Evolutionary conservation across 92 coral and sea anemone genomes (phyloP).

Genomic region (Porites rus): DNA sequence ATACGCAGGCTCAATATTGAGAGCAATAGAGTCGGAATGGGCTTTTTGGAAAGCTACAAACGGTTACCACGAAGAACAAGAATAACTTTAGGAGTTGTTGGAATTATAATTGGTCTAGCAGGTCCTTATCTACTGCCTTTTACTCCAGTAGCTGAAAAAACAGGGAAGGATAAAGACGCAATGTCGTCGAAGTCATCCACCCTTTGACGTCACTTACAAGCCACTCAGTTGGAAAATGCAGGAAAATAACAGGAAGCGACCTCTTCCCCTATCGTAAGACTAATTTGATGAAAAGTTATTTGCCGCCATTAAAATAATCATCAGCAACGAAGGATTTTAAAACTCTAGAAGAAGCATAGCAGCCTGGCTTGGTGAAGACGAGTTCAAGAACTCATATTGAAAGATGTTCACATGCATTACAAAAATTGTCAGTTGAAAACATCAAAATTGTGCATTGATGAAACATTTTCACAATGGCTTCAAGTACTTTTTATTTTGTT

Average conservation of each 20-base stretch:
- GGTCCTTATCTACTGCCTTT: constrained; percentile 85
- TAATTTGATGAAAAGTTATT: no score
- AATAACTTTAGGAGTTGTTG: constrained; percentile 77
- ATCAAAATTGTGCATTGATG: no score
- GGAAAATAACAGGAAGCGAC: neutral
- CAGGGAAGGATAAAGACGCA: constrained; percentile 22
- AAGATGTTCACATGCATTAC: no score
- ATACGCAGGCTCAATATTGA: neutral
- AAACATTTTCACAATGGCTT: no score
- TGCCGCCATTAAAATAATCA: no score
- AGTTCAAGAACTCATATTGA: no score
- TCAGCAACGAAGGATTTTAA: no score
- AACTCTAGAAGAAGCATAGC: no score
- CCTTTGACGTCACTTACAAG: neutral
- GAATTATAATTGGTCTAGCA: constrained; percentile 83
- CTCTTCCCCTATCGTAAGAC: no score
- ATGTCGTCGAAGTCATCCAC: neutral
- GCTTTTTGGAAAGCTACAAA: constrained; percentile 87
- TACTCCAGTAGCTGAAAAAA: constrained; percentile 36
- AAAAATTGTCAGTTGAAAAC: no score
- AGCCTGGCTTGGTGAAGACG: no score
- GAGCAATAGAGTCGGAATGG: constrained; percentile 31
- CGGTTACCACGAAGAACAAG: constrained; percentile 76
- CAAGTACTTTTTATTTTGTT: no score
- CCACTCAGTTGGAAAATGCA: neutral